These are phyloP conservation scores for Leptinotarsa undecemlineata DNA, from an alignment of 1,140 invertebrate species.

Conservation along the genomic window DNA sequence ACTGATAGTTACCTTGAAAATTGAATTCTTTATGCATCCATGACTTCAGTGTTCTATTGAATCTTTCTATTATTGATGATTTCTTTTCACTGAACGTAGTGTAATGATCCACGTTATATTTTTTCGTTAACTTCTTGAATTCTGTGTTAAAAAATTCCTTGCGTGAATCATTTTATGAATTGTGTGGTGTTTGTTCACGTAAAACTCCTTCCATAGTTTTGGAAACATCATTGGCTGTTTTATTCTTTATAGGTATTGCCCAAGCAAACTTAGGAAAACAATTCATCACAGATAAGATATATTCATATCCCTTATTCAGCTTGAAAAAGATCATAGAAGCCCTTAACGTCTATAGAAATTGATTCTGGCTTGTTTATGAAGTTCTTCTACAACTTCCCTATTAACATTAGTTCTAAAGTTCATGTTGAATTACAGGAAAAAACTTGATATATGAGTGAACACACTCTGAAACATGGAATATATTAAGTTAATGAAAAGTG, in stretches of 20 bases:
- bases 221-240: conserved; percentile 35
- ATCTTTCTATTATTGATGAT: not conserved
- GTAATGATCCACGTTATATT: not conserved
- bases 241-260: conserved; percentile 42
- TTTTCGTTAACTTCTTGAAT: not conserved
- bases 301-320: conserved; percentile 41
- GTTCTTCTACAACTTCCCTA: conserved; percentile 23
- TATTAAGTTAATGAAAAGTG: no score
- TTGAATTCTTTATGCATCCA: not conserved
- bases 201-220: conserved; percentile 31
- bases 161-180: not conserved
- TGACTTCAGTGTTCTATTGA: not conserved
- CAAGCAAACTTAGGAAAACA: conserved; percentile 47
- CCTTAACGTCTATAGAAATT: conserved; percentile 49
- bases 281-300: conserved; percentile 46
- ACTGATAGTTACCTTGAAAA: not conserved
- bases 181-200: not conserved
- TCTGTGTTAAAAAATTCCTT: not conserved
- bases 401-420: not conserved
- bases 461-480: no score
- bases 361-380: conserved; percentile 21
- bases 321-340: conserved; percentile 39
- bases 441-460: no score
- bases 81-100: not conserved
- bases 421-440: not conserved